Base-by-base conservation (phyloP, 37 sponge, comb jelly and placozoan genomes). In the Cladorhizidae sp. region DNA sequence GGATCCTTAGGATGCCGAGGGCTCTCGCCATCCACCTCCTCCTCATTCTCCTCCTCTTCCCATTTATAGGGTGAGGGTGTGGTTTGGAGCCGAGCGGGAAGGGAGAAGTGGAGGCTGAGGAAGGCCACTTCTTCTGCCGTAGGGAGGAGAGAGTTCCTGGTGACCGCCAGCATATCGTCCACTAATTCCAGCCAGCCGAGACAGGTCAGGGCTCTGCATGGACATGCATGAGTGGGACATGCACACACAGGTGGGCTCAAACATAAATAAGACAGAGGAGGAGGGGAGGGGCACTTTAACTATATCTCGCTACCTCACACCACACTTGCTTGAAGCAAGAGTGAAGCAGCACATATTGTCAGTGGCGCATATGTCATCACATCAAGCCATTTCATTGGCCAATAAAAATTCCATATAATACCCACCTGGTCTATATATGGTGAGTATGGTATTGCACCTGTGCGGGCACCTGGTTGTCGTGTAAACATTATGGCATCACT, bases 101-200 rank as follows among this genome's bases (percentile, higher is more conserved):
- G 63, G 38, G 78, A 67, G 74, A 83, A 91, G 40, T 91, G 74
- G 50, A 77, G 31, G 43, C 84, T 83, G n/a, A 91, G 84, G 0
- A 59, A 41, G 8, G 49, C 52, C 5, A 91, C 43, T 80, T 82
- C 83, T 2, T 73, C 76, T 43, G 63, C 70, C 12, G 84, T 58
- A n/a, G 92, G 92, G 45, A 91, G 59, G 36, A 91, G 77, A 23
- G 64, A 31, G 33, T 57, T 80, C 33, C 87, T 43, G 15, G 56
- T 58, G 26, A 78, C 38, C 32, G 82, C 83, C 49, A 79, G 62
- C 57, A 91, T 76, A 38, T 75, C 81, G 9, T 25, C 40, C 3
- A 49, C 76, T 2, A 40, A 32, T 18, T 15, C 23, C 70, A 87
- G 71, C 83, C 81, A 80, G 78, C 70, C 67, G 25, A 96, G 81